phyloP scores from a whole-genome alignment of 2,888 invertebrate species.

The Heliconius erato region DNA sequence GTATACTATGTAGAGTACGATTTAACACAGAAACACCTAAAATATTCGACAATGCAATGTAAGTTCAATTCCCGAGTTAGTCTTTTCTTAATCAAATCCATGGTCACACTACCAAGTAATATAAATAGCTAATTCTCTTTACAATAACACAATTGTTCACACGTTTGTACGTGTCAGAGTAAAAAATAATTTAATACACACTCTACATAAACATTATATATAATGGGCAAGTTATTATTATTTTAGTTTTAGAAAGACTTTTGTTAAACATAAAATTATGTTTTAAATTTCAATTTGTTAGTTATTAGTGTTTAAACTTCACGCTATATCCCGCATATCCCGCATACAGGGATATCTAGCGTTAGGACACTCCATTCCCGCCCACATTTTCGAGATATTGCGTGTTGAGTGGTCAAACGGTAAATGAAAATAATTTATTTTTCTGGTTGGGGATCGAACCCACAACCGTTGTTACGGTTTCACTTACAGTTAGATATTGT shows the following conservation, averaged over 20 bases:
- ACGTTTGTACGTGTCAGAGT: constrained; percentile 20
- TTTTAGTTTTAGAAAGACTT: neutral
- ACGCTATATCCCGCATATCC: neutral
- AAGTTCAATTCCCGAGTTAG: neutral
- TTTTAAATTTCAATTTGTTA: neutral
- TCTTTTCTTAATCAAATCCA: neutral
- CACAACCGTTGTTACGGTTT: neutral
- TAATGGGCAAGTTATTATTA: neutral
- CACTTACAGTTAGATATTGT: too few species aligned
- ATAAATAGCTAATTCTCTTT: constrained; percentile 22
- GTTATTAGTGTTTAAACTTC: neutral
- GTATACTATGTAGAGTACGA: too few species aligned
- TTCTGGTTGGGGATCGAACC: neutral
- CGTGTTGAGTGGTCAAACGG: neutral
- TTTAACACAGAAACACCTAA: neutral
- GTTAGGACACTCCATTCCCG: neutral
- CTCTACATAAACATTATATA: neutral
- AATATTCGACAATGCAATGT: neutral
- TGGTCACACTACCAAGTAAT: constrained; percentile 6
- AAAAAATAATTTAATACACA: constrained; percentile 17
- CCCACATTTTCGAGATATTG: neutral
- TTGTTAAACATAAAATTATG: neutral
- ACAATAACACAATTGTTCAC: constrained; percentile 35
- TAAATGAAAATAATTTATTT: neutral
- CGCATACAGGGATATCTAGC: neutral